Conservation (phyloP, 30 jellyfish, hydroid and myxozoan species). For the Mastigias papua region DNA sequence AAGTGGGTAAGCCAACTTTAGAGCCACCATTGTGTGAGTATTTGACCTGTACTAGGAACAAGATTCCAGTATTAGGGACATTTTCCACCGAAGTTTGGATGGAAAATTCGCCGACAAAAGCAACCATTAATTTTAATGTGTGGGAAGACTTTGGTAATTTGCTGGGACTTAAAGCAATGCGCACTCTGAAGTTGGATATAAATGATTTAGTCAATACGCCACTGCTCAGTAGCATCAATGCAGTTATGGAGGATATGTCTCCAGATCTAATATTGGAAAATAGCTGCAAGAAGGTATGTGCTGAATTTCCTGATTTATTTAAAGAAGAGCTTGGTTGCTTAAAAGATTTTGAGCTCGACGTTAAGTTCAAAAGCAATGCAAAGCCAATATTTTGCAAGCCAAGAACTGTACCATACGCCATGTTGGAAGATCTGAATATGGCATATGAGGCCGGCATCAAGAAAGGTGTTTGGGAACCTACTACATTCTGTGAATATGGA, state of each 20-base stretch:
- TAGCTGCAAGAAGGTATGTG: conserved; percentile 1
- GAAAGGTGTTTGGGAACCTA: conserved; percentile 19
- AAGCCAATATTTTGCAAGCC: conserved; percentile 4
- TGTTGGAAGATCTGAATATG: conserved; percentile 1
- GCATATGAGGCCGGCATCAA: conserved; percentile 6
- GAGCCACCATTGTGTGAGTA: background rate
- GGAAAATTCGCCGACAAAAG: background rate
- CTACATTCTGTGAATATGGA: conserved; percentile 7
- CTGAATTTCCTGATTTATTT: conserved; percentile 9
- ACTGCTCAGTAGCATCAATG: background rate
- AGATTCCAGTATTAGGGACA: background rate
- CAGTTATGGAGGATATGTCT: background rate
- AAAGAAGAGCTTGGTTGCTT: conserved; percentile 9
- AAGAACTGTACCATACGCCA: conserved; percentile 9
- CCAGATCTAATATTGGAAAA: conserved; percentile 6
- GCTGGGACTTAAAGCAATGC: background rate
- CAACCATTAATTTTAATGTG: background rate
- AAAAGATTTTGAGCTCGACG: conserved; percentile 8
- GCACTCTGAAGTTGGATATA: background rate
- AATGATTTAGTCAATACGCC: background rate
- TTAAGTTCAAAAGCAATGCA: conserved; percentile 6
- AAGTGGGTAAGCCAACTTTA: background rate
- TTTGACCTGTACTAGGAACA: background rate
- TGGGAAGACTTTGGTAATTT: background rate
- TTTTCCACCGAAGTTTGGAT: background rate